Evolutionary conservation across 2,113 vertebrate genomes (phyloP).

Genomic region (cattle (Bos taurus)): DNA sequence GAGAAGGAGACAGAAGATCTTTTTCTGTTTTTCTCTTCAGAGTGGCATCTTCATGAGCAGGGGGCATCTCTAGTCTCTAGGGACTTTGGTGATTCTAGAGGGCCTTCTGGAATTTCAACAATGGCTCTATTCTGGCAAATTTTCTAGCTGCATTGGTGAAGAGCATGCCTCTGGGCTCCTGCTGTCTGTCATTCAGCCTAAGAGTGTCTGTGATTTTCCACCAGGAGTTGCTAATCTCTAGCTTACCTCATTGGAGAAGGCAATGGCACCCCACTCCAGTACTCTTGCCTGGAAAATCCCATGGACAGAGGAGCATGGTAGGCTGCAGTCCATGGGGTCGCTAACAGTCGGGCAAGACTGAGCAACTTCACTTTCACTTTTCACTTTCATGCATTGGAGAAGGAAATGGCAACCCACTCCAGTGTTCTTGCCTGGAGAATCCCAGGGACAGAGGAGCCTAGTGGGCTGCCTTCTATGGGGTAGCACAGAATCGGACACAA

Average conservation of each 20-base stretch:
- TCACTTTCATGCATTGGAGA: no score
- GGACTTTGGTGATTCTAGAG: not conserved
- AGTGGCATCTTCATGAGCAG: not conserved
- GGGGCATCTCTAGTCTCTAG: not conserved
- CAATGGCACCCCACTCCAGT: no score
- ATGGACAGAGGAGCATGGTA: no score
- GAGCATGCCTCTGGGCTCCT: not conserved
- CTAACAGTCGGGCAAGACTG: no score
- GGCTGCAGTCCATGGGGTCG: no score
- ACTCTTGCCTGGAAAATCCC: no score
- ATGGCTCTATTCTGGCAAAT: not conserved
- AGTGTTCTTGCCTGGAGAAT: no score
- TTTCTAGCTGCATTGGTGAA: not conserved
- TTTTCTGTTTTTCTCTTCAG: not conserved
- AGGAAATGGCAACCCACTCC: no score
- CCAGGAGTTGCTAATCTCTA: slow-evolving; percentile 8
- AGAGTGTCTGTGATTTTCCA: not conserved
- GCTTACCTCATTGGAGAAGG: not conserved
- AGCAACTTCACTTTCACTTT: no score
- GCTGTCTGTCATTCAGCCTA: not conserved
- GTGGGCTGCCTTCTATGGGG: no score
- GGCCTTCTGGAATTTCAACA: not conserved
- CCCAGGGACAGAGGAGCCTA: no score
- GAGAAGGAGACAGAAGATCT: not conserved
- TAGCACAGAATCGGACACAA: no score